Evolutionary conservation across 2,113 vertebrate genomes (phyloP), one percentile per base, ranked within the genome.

Genomic region (Sinocyclocheilus anshuiensis): DNA sequence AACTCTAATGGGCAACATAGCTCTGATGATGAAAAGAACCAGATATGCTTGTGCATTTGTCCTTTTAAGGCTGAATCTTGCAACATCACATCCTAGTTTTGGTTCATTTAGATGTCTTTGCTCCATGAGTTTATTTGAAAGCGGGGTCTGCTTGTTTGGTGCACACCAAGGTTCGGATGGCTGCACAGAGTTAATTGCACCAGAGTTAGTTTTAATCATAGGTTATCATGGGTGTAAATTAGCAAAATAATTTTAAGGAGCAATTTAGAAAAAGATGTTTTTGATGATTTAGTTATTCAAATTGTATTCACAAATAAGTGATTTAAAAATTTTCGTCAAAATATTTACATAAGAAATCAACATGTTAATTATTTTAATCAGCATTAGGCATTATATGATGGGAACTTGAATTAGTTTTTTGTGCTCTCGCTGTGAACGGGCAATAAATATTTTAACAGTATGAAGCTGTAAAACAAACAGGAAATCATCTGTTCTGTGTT

Each of bases 381-480:
- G n/a, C 9, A 71, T 71, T 69, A 50, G 7, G 22, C 3, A 8
- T 5, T 65, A 13, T 53, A 82, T 22, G 18, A 53, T n/a, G 2
- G 13, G 2, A 81, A 81, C 22, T 5, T 29, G 4, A 67, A 29
- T 50, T 1, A 0, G 0, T n/a, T n/a, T 53, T 24, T 59, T n/a
- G 71, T 75, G 76, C 26, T 77, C 15, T 82, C 1, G 16, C 42
- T 33, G 45, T 29, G 80, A 69, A 82, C 12, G 80, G 80, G 16
- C 65, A 33, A 71, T 55, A n/a, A 15, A 71, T 82, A 82, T 82
- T 82, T 82, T 0, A 82, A 69, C 42, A 50, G 50, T 42, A 55
- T 85, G 76, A 77, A 57, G 76, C 61, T 78, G 84, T 86, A 57
- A 86, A 86, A 86, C 76, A 72, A 86, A 86, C 76, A 57, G 22